Percentiles rank a stretch among this genome's conserved stretches.
Evolutionary conservation across 2,797 vertebrate genomes (phyloP).

Genomic region (Leuciscus waleckii): DNA sequence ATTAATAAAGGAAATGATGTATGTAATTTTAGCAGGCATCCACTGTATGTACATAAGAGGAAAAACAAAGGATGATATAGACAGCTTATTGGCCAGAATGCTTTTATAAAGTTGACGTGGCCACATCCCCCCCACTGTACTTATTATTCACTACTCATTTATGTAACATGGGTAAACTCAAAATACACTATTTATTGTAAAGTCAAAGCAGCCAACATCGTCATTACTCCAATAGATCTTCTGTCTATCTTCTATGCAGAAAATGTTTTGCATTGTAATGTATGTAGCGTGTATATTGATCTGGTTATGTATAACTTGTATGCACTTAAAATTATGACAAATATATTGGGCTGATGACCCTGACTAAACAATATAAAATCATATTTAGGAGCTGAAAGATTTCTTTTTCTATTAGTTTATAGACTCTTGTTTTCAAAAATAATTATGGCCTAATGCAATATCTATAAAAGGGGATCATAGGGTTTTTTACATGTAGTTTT

Average conservation of each 20-base stretch:
- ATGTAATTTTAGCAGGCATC: conserved; percentile 51
- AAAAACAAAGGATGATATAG: conserved; percentile 48
- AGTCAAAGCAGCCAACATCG: conserved; percentile 60
- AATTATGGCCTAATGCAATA: not conserved
- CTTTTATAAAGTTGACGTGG: conserved; percentile 65
- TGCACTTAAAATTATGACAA: conserved; percentile 25
- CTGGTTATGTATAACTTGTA: conserved; percentile 37
- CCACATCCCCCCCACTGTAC: conserved; percentile 47
- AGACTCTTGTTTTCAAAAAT: not conserved
- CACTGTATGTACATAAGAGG: conserved; percentile 58
- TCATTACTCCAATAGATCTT: conserved; percentile 60
- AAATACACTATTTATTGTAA: conserved; percentile 75
- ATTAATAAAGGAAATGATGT: conserved; percentile 50
- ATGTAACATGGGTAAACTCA: conserved; percentile 60
- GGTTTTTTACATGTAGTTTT: not conserved
- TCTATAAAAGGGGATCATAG: not conserved
- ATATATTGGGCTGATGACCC: conserved; percentile 14
- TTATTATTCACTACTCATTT: conserved; percentile 53
- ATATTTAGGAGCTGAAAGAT: not conserved
- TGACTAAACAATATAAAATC: conserved; percentile 2
- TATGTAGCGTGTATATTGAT: conserved; percentile 51
- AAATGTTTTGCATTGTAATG: conserved; percentile 49
- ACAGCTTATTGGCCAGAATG: conserved; percentile 61
- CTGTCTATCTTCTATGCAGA: conserved; percentile 54
- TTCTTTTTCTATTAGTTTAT: not conserved